These are phyloP conservation scores for Danaus melanippus DNA, from an alignment of 1,140 invertebrate genomes.

Conservation along the genomic window DNA sequence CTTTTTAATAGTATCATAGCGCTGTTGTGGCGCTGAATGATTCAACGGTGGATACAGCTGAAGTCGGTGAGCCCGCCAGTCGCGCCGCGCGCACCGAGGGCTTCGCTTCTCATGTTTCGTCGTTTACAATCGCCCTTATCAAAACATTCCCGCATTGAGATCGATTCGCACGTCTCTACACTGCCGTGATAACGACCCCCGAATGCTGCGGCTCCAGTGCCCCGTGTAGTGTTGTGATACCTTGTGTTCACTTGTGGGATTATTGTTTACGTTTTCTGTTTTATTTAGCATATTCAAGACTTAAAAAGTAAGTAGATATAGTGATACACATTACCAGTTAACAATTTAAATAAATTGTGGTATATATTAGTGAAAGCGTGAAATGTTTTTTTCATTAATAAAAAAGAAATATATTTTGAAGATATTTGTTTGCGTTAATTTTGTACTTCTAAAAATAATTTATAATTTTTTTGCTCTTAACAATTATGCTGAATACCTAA, in stretches of 20 bases:
- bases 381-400: too few species aligned
- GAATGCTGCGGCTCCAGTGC: conserved; percentile 43
- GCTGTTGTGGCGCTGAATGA: conserved; percentile 14
- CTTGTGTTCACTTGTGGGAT: conserved; percentile 42
- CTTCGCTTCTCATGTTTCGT: conserved; percentile 24
- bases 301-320: conserved; percentile 1
- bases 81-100: conserved; percentile 45
- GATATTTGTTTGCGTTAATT: too few species aligned
- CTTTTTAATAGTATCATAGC: conserved; percentile 11
- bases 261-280: conserved; percentile 29
- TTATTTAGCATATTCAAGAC: conserved; percentile 13
- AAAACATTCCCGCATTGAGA: conserved; percentile 52
- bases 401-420: too few species aligned
- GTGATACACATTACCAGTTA: too few species aligned
- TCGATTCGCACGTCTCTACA: conserved; percentile 53
- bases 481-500: too few species aligned
- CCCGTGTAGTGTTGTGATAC: conserved; percentile 48
- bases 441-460: too few species aligned
- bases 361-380: too few species aligned
- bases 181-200: conserved; percentile 44
- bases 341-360: too few species aligned
- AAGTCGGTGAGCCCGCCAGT: conserved; percentile 28
- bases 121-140: conserved; percentile 40
- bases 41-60: conserved; percentile 6
- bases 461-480: too few species aligned